Evolutionary conservation across 30 jellyfish, hydroid and myxozoan genomes (phyloP), one percentile per base, ranked within the genome.

Genomic region (Calvadosia cruxmelitensis): DNA sequence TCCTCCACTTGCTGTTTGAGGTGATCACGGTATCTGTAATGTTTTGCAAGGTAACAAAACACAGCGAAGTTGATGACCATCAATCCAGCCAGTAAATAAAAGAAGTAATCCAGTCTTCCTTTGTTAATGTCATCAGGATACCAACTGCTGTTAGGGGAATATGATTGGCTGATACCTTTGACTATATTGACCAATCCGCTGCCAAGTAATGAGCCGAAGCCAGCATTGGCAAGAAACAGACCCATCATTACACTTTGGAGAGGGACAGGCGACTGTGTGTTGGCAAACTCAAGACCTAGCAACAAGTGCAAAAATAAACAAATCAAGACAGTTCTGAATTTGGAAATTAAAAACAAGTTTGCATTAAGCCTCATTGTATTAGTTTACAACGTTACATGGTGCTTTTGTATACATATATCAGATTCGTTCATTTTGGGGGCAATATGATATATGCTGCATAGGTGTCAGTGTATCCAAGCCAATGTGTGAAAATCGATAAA

Each of bases 171-270:
- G 52, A 49, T 69, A 0, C 73, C 53, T 24, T 73, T 68, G 42
- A 85, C 84, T 48, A 85, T 79, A 3, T 78, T 80, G 49, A 85
- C 75, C 66, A 78, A 64, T 28, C 75, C 91, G 29, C 85, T 69
- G 30, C 96, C 96, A 36, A 80, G 26, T 25, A 86, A 69, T 26
- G 96, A 78, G 27, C 96, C 96, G 25, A 86, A 49, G 3, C 96
- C 96, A 50, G 94, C 31, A 24, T 84, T 78, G 30, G 61, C 61
- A 25, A 79, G 81, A 70, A 80, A 80, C 1, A 86, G 63, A n/a
- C 94, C 94, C 94, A 86, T 79, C 64, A 86, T 86, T 13, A 80
- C 83, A 27, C 96, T 86, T 74, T 86, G 96, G 16, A 86, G 82
- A 31, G 69, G 74, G 68, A 82, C 64, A 20, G 96, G 96, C 3